Evolutionary conservation across 2,888 invertebrate species (phyloP).

Genomic region (Chaetogeoica ovagalla): DNA sequence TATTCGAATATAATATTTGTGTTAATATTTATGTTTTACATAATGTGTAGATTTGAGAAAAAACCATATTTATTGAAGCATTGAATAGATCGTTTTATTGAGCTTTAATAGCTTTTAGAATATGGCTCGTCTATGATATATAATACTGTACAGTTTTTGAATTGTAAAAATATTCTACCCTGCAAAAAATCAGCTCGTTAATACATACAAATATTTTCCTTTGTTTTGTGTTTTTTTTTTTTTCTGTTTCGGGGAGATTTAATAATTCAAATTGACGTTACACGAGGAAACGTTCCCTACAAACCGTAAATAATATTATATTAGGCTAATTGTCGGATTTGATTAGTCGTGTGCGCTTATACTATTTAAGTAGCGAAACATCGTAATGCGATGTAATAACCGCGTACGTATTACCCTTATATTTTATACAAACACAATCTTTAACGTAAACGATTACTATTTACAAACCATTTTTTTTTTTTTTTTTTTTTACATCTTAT

Average conservation of each 20-base stretch:
- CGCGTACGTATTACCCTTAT: slow-evolving; percentile 11
- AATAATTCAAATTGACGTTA: slow-evolving; percentile 16
- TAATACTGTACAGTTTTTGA: slow-evolving; percentile 35
- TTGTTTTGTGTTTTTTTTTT: too few relatives aligned
- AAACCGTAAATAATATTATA: slow-evolving; percentile 8
- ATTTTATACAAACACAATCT: slow-evolving; percentile 7
- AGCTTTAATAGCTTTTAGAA: slow-evolving; percentile 34
- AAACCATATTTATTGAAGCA: slow-evolving; percentile 25
- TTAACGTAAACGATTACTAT: background rate
- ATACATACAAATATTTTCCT: background rate
- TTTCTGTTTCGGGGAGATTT: slow-evolving; percentile 1
- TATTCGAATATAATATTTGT: background rate
- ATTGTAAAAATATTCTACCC: slow-evolving; percentile 45
- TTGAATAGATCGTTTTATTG: slow-evolving; percentile 22
- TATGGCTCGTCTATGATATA: slow-evolving; percentile 29
- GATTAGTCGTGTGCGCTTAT: background rate
- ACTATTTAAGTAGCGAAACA: background rate
- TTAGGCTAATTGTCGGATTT: slow-evolving; percentile 7
- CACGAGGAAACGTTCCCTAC: background rate
- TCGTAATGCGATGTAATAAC: background rate
- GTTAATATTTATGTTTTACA: background rate
- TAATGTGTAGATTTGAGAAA: background rate
- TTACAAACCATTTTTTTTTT: slow-evolving; percentile 16
- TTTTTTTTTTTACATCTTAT: slow-evolving; percentile 10
- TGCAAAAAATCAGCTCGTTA: slow-evolving; percentile 38